These are phyloP conservation scores for Mycetomoellerius zeteki DNA, from an alignment of 1,140 invertebrate species.

Conservation along the genomic window DNA sequence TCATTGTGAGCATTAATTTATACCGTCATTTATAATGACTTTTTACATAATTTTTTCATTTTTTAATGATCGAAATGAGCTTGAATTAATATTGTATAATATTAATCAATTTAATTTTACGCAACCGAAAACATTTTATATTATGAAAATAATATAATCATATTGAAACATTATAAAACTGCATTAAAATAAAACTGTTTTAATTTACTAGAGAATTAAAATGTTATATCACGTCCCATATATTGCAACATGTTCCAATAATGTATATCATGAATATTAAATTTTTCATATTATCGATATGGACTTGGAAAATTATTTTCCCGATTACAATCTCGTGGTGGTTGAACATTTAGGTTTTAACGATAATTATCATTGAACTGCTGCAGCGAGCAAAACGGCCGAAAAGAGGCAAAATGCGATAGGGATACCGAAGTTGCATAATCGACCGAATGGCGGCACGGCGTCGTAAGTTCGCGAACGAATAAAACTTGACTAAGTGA, in stretches of 20 bases:
- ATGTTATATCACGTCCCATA: neutral
- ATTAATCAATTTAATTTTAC: conserved; percentile 24
- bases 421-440: conserved; percentile 73
- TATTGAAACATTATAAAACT: neutral
- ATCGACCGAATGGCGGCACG: conserved; percentile 74
- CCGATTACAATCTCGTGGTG: neutral
- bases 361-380: conserved; percentile 37
- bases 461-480: conserved; percentile 75
- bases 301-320: conserved; percentile 23
- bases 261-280: conserved; percentile 13
- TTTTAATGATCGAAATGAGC: neutral
- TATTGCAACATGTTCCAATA: neutral
- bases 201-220: conserved; percentile 44
- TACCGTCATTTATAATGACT: neutral
- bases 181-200: conserved; percentile 24
- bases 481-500: conserved; percentile 81
- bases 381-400: conserved; percentile 15
- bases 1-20: neutral
- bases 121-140: conserved; percentile 24
- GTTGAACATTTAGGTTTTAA: conserved; percentile 17
- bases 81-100: conserved; percentile 18
- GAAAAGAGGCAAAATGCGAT: conserved; percentile 47
- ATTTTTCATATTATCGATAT: conserved; percentile 9
- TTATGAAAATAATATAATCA: conserved; percentile 26
- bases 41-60: neutral